phyloP scores from a whole-genome alignment of 2,113 vertebrate species.

The Orthonyx spaldingii region DNA sequence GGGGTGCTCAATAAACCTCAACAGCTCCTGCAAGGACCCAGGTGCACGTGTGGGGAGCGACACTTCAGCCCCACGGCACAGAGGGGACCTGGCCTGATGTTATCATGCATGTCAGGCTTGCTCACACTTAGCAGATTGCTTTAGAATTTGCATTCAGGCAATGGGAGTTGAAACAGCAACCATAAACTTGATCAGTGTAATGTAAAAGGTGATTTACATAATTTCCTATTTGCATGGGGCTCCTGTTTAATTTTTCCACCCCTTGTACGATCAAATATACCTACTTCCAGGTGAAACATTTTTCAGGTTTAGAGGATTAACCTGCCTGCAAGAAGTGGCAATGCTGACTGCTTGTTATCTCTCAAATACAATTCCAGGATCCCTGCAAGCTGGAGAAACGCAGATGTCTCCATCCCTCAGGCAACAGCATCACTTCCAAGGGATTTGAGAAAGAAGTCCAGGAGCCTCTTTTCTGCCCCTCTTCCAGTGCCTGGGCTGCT shows the following conservation, averaged over 20 bases:
- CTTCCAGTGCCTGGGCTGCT: not conserved
- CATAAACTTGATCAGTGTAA: not conserved
- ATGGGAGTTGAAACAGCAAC: not conserved
- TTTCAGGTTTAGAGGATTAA: not conserved
- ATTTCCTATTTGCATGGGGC: not conserved
- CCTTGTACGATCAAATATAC: not conserved
- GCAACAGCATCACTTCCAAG: not conserved
- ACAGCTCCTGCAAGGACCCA: not conserved
- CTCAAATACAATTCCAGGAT: not conserved
- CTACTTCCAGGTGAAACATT: not conserved
- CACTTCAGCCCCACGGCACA: not conserved
- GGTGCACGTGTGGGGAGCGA: not conserved
- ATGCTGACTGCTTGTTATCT: not conserved
- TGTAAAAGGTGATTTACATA: constrained; percentile 6
- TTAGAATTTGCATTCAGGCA: not conserved
- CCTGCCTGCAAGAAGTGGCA: not conserved
- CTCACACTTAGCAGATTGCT: not conserved
- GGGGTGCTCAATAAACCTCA: not conserved
- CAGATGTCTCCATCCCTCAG: not conserved
- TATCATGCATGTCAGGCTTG: not conserved
- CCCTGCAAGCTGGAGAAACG: not conserved
- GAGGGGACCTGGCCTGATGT: not conserved
- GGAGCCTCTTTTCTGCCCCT: not conserved
- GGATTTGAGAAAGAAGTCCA: not conserved
- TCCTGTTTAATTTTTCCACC: not conserved